Percentiles rank a stretch among this genome's conserved stretches.
These are phyloP conservation scores for Channa maculata DNA, from an alignment of 2,113 vertebrate genomes.

Conservation along the genomic window DNA sequence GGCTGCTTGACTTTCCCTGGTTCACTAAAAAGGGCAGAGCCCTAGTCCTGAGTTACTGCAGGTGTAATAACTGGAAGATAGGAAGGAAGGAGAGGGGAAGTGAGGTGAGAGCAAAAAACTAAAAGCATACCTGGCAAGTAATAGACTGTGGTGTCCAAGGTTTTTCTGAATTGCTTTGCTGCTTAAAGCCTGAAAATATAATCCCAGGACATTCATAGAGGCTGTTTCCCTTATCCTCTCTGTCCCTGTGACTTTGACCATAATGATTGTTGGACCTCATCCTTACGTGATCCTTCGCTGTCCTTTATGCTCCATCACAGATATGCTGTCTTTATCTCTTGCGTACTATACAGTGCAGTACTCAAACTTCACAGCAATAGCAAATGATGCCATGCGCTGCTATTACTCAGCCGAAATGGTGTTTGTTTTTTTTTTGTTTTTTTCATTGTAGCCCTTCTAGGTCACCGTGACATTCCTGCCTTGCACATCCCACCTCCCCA, in stretches of 20 bases:
- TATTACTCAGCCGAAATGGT: slow-evolving; percentile 41
- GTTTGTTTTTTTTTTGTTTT: slow-evolving; percentile 23
- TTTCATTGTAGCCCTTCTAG: slow-evolving; percentile 66
- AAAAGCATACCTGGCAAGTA: slow-evolving; percentile 1
- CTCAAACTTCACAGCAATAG: slow-evolving; percentile 58
- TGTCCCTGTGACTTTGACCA: slow-evolving; percentile 52
- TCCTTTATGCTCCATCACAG: slow-evolving; percentile 56
- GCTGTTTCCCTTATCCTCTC: slow-evolving; percentile 28
- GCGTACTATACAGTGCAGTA: slow-evolving; percentile 36
- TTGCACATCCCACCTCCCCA: slow-evolving; percentile 19
- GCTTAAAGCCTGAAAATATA: slow-evolving; percentile 45
- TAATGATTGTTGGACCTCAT: slow-evolving; percentile 43
- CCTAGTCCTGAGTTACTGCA: slow-evolving; percentile 10
- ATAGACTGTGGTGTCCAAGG: slow-evolving; percentile 26
- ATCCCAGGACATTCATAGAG: slow-evolving; percentile 40
- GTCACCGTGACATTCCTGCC: slow-evolving; percentile 73
- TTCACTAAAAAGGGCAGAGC: slow-evolving; percentile 25
- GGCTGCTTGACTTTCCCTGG: slow-evolving; percentile 26
- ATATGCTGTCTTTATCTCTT: slow-evolving; percentile 33
- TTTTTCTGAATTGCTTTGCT: slow-evolving; percentile 32
- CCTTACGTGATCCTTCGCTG: slow-evolving; percentile 18
- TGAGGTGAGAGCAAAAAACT: background rate
- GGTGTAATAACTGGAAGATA: slow-evolving; percentile 37
- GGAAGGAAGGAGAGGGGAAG: slow-evolving; percentile 9
- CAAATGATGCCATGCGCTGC: slow-evolving; percentile 48